Base-by-base conservation (phyloP, 2,888 invertebrate species). In the Eupeodes luniger region DNA sequence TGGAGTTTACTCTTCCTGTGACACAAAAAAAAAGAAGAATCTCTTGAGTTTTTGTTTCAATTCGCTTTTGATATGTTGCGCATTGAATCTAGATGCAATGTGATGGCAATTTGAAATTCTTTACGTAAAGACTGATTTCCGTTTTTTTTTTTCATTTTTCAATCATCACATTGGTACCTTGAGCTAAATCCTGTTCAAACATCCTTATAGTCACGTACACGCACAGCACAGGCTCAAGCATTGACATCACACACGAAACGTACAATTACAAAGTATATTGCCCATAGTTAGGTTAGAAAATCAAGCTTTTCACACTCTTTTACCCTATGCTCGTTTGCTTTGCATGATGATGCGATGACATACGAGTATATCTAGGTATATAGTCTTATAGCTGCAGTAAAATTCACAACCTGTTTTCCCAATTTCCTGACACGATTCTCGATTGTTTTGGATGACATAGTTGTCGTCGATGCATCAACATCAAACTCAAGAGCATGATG, bases 371-470 rank as follows among this genome's bases (percentile, higher is more conserved):
- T 40, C 6, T 40, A 40, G 40, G 40, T 40, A 40, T 40, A 40
- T 7, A 40, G 27, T 27, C 2, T 27, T 40, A 40, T 40, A 40
- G 49, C n/a, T 27, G 67, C 67, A 53, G 47, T n/a, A 59, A 40
- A 72, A 47, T 16, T 67, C 10, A n/a, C 59, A 81, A 76, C 36
- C 77, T 66, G 61, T 55, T 75, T 27, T 85, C 44, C 55, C 75
- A 83, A 83, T 83, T 83, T 80, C 86, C 86, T 62, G 70, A 69
- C 86, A 86, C 75, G 70, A 75, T 53, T 47, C 80, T 67, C 72
- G 72, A 72, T 67, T 72, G 72, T 76, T 87, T 61, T 64, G 76
- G 44, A 70, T 72, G 66, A 34, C 62, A 62, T 82, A 72, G 74
- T 70, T 78, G 62, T 59, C 64, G 59, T 64, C 69, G 57, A 62